Evolutionary conservation across 2,888 invertebrate species (phyloP).

Genomic region (Agonopterix subpropinquella): DNA sequence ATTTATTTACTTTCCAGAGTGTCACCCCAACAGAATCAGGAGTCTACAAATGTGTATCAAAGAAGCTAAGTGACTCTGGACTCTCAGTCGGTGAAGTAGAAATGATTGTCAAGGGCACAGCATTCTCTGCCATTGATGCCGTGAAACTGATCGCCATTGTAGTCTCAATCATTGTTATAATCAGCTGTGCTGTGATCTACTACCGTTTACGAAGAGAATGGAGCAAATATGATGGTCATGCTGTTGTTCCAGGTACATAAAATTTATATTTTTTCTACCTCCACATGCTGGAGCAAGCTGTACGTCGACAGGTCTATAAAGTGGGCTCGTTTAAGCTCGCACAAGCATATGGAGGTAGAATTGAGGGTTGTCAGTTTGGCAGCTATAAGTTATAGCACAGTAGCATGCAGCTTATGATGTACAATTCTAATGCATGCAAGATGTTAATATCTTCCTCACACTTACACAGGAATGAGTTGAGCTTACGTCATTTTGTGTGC

Average conservation of each 20-base stretch:
- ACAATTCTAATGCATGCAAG: too few relatives aligned
- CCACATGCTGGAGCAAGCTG: too few relatives aligned
- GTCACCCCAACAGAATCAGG: conserved; percentile 78
- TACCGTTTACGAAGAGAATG: conserved; percentile 56
- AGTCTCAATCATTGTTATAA: conserved; percentile 58
- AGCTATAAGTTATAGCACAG: too few relatives aligned
- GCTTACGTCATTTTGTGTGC: too few relatives aligned
- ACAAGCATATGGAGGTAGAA: too few relatives aligned
- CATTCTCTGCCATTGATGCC: conserved; percentile 56
- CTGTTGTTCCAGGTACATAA: conserved; percentile 47
- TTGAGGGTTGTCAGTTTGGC: too few relatives aligned
- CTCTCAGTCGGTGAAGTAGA: conserved; percentile 75
- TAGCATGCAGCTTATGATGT: too few relatives aligned
- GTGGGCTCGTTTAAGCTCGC: too few relatives aligned
- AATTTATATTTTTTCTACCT: background rate
- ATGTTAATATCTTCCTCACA: too few relatives aligned
- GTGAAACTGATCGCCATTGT: conserved; percentile 65
- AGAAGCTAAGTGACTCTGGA: conserved; percentile 67
- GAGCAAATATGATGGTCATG: conserved; percentile 57
- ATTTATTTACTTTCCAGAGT: conserved; percentile 52
- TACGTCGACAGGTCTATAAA: too few relatives aligned
- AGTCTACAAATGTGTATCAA: conserved; percentile 79
- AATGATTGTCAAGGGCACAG: conserved; percentile 72
- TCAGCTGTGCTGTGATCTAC: conserved; percentile 59
- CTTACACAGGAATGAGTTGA: too few relatives aligned